Conservation (phyloP, 2,888 invertebrate species). For the Unio delphinus region DNA sequence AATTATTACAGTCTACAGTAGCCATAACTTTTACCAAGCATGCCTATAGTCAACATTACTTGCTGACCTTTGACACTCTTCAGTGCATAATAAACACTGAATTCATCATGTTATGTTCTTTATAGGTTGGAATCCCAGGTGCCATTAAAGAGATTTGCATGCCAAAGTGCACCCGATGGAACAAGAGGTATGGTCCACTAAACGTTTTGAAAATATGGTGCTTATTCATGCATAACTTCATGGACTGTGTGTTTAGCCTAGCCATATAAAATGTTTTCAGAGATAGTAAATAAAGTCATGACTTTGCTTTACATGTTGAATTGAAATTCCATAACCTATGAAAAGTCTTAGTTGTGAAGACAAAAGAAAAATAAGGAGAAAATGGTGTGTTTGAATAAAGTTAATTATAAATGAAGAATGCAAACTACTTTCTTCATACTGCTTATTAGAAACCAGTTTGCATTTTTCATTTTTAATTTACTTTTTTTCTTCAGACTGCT, state of each 20-base stretch:
- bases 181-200: conserved; percentile 26
- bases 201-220: not conserved
- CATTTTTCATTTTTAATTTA: no score
- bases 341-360: no score
- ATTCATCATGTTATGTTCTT: conserved; percentile 8
- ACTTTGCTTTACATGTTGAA: no score
- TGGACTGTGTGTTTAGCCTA: not conserved
- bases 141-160: conserved; percentile 51
- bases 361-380: not conserved
- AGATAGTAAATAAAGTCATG: no score
- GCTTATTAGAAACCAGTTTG: not conserved
- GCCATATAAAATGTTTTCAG: no score
- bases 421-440: no score
- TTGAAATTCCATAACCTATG: no score
- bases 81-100: not conserved
- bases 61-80: no score
- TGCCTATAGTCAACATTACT: no score
- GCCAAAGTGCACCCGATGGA: conserved; percentile 21
- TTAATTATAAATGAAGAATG: not conserved
- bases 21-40: no score
- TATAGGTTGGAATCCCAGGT: conserved; percentile 57
- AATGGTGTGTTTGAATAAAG: conserved; percentile 3
- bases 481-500: no score
- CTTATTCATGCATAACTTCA: not conserved
- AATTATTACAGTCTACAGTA: no score